These are phyloP conservation scores for Drosophila insularis DNA, from an alignment of 1,140 invertebrate genomes.

Conservation along the genomic window DNA sequence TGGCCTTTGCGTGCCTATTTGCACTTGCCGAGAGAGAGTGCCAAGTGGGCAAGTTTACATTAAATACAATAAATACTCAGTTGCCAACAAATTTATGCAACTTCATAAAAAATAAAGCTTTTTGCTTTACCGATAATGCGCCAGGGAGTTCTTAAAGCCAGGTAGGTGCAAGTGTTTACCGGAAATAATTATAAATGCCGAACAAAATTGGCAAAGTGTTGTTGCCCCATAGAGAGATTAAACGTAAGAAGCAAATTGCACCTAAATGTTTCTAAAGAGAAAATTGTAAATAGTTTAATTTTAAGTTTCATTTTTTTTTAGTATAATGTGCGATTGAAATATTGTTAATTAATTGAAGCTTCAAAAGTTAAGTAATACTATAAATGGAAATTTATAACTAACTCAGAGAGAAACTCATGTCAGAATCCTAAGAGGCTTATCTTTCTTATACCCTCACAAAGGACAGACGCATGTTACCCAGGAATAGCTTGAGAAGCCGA, in stretches of 20 bases:
- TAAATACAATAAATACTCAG: conserved; percentile 72
- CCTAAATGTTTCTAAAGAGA: neutral
- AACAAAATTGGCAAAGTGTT: conserved; percentile 8
- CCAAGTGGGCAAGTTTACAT: conserved; percentile 76
- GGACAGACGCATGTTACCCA: too few species aligned
- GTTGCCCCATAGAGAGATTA: neutral
- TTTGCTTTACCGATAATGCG: conserved; percentile 15
- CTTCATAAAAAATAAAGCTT: conserved; percentile 34
- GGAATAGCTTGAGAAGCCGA: too few species aligned
- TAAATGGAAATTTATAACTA: too few species aligned
- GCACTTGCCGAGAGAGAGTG: conserved; percentile 60
- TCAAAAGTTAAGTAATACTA: too few species aligned
- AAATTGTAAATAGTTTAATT: neutral
- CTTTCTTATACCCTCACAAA: too few species aligned
- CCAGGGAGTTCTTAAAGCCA: neutral
- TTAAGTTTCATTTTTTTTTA: too few species aligned
- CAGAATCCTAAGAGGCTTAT: too few species aligned
- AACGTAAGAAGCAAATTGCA: neutral
- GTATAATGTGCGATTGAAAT: too few species aligned
- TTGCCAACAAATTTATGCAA: conserved; percentile 71
- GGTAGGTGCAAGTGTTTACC: neutral
- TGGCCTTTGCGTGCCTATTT: conserved; percentile 74
- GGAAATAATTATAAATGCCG: conserved; percentile 8
- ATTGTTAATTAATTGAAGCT: too few species aligned
- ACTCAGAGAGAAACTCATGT: too few species aligned